Base-by-base conservation (phyloP, 53 echinoderm and acorn worm species). In the Hippasteria phrygiana region DNA sequence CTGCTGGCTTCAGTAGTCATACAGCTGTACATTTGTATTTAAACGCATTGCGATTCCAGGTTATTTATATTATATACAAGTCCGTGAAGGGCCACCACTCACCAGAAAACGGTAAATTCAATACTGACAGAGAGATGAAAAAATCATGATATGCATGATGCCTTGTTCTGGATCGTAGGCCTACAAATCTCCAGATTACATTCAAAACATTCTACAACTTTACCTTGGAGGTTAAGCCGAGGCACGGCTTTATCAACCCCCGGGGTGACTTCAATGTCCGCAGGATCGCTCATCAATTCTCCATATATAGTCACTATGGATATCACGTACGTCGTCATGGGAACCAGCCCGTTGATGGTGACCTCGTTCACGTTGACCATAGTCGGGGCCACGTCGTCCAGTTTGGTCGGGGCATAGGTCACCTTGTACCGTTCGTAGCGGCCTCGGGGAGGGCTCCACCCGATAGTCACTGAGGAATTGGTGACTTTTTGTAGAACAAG, bases 301-400 rank as follows among this genome's bases (percentile, higher is more conserved):
- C 77, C 90, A 31, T 83, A 93, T 26, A 93, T 22, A 5, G 89
- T 59, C 34, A 77, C 76, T 14, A 93, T 43, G 42, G 93, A 85
- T 16, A 93, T 71, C 43, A 89, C 71, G 65, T 93, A 90, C 10
- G 93, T 87, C 18, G 77, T 78, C 79, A 85, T 77, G 37, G 93
- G 89, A 35, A 87, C 69, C n/a, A 93, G 93, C 55, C 77, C 55
- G 43, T 66, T 41, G 24, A 93, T 36, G 2, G 75, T 43, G 33
- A 76, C 84, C 62, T 90, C 71, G 47, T 36, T 86, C 22, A 20
- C 55, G 35, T 53, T 35, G 43, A 89, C 89, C 26, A 62, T 71
- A 27, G 89, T 73, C 1, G 84, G 87, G 4, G 53, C 43, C 10
- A 29, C 56, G 40, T 73, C 80, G 20, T 59, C 28, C 1, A 24